These are phyloP conservation scores for Amblyjoppa proteus DNA, from an alignment of 2,888 invertebrate species.

Conservation along the genomic window DNA sequence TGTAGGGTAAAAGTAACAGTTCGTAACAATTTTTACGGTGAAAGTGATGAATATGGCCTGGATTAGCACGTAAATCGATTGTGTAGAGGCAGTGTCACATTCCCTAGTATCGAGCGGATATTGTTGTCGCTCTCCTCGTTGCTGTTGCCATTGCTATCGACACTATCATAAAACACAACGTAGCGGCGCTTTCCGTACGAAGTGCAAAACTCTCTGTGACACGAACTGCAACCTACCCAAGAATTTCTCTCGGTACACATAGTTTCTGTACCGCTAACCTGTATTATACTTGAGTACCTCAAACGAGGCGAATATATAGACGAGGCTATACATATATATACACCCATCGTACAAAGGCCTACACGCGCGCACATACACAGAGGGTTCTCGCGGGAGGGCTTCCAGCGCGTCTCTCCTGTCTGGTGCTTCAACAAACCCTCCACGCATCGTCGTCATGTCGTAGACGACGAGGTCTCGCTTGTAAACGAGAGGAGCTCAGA, in stretches of 20 bases:
- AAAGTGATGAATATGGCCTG: too few relatives aligned
- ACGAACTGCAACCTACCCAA: not conserved
- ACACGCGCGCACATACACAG: not conserved
- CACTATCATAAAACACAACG: not conserved
- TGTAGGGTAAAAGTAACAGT: too few relatives aligned
- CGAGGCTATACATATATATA: not conserved
- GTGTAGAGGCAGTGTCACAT: too few relatives aligned
- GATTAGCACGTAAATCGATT: too few relatives aligned
- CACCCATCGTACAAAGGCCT: not conserved
- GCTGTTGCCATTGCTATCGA: not conserved
- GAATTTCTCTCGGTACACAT: slow-evolving; percentile 13
- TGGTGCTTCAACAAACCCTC: slow-evolving; percentile 14
- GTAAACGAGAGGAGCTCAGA: slow-evolving; percentile 8
- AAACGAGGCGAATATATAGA: not conserved
- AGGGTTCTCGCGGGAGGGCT: slow-evolving; percentile 6
- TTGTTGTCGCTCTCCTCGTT: too few relatives aligned
- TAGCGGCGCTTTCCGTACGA: not conserved
- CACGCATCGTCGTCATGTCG: slow-evolving; percentile 12
- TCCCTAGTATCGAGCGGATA: too few relatives aligned
- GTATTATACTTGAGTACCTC: not conserved
- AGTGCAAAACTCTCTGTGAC: not conserved
- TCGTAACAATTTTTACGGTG: too few relatives aligned
- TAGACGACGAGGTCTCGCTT: slow-evolving; percentile 23
- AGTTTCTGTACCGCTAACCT: slow-evolving; percentile 47
- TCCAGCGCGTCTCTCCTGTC: slow-evolving; percentile 15